Evolutionary conservation across 2,797 vertebrate genomes (phyloP), one percentile per base, ranked within the genome.

Genomic region (Mionectes olivaceus): DNA sequence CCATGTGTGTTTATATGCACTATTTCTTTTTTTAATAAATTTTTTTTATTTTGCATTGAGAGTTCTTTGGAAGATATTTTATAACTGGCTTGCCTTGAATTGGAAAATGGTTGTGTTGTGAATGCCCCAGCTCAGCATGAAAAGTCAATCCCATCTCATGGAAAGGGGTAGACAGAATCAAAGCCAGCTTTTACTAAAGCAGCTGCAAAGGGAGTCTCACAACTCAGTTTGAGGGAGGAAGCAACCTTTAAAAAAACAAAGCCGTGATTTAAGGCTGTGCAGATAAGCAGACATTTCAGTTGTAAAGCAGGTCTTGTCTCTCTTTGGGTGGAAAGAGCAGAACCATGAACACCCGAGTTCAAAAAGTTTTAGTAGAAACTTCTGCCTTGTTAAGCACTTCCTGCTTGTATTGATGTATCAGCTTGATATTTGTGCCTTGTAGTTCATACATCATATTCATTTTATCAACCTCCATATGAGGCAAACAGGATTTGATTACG

Each of bases 401-500:
- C 7, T 46, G 19, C 46, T 64, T 19, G 16, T 25, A 55, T 67
- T 8, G 2, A 1, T 56, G 32, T 11, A 52, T 61, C 59, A 37
- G 25, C 49, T 78, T 30, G 14, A 68, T 68, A 22, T 55, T 71
- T 65, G 25, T 39, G 44, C 44, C 53, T 39, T 30, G 27, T 56
- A 80, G 10, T 90, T 93, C 27, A 16, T 69, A 4, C 8, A 41
- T 87, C 61, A 44, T 65, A 39, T 70, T 92, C 57, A 53, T 44
- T 82, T 91, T 68, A 87, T 91, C 90, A 87, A n/a, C 7, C 30
- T 82, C 13, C 17, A 24, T 30, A 12, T 13, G 64, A 95, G 39
- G 76, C 57, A 91, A 87, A 83, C 43, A 56, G 33, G 35, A 86
- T 95, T 96, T 86, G 76, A 88, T 96, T 88, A 87, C 43, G 39